A percentile compares a stretch with the other conserved stretches of the same genome.
These are phyloP conservation scores for Lochmaea crataegi DNA, from an alignment of 2,888 invertebrate species.

Conservation along the genomic window DNA sequence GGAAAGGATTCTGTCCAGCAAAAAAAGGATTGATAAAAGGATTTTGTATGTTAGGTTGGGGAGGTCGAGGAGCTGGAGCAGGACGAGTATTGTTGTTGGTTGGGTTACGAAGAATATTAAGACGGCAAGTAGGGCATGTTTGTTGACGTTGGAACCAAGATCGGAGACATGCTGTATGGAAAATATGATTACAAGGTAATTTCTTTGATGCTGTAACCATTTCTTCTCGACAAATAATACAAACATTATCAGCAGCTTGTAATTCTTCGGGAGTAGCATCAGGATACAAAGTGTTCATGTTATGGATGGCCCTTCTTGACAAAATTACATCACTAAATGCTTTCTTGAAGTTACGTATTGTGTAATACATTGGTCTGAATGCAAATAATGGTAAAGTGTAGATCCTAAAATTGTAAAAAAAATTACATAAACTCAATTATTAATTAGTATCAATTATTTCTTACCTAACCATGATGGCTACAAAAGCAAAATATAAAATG, in stretches of 20 bases:
- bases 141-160: conserved; percentile 99
- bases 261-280: conserved; percentile 95
- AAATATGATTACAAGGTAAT: conserved; percentile 98
- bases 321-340: conserved; percentile 97
- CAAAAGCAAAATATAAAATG: conserved; percentile 88
- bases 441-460: not conserved
- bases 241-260: conserved; percentile 94
- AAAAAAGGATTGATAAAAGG: conserved; percentile 56
- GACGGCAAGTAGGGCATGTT: conserved; percentile 98
- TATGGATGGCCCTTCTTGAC: conserved; percentile 95
- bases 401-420: conserved; percentile 65
- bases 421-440: conserved; percentile 8
- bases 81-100: conserved; percentile 39
- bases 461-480: conserved; percentile 87
- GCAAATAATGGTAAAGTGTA: conserved; percentile 98
- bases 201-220: conserved; percentile 88
- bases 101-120: conserved; percentile 74
- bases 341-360: conserved; percentile 98
- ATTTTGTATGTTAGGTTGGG: conserved; percentile 40
- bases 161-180: conserved; percentile 96
- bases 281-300: conserved; percentile 98
- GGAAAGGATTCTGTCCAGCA: conserved; percentile 56
- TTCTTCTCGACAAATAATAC: conserved; percentile 94
- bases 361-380: conserved; percentile 98
- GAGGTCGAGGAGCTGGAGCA: conserved; percentile 48